A percentile compares a stretch with the other conserved stretches of the same genome.
phyloP scores from a whole-genome alignment of 2,797 vertebrate genomes.

The Paratrypauchen microcephalus region DNA sequence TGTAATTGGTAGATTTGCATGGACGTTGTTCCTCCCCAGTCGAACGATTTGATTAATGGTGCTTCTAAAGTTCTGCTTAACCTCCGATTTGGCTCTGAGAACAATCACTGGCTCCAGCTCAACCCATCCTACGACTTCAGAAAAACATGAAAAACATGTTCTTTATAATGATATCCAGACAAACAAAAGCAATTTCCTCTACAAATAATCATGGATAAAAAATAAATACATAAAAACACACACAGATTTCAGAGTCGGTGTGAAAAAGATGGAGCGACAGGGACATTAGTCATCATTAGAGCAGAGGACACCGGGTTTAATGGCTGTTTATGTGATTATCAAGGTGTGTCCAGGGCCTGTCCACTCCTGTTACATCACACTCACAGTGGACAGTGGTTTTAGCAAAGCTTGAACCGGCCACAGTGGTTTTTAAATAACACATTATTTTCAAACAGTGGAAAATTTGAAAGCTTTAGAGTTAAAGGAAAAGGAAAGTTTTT shows the following conservation, averaged over 20 bases:
- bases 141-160: not conserved
- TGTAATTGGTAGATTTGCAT: not conserved
- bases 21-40: not conserved
- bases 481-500: too few species aligned
- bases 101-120: slow-evolving; percentile 3
- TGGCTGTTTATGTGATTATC: slow-evolving; percentile 86
- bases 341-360: slow-evolving; percentile 85
- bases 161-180: too few species aligned
- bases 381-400: too few species aligned
- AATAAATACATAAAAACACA: not conserved
- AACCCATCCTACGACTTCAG: not conserved
- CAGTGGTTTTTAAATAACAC: not conserved
- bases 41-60: not conserved
- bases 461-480: not conserved
- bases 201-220: slow-evolving; percentile 22
- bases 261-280: slow-evolving; percentile 40
- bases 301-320: slow-evolving; percentile 87
- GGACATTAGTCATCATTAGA: slow-evolving; percentile 97
- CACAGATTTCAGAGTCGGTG: slow-evolving; percentile 7
- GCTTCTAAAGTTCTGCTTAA: not conserved
- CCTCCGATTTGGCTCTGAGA: too few species aligned
- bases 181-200: not conserved
- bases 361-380: slow-evolving; percentile 82
- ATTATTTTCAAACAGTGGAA: not conserved
- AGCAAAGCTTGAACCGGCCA: too few species aligned